These are phyloP conservation scores for Bubo bubo DNA, from an alignment of 2,113 vertebrate genomes.

Conservation along the genomic window DNA sequence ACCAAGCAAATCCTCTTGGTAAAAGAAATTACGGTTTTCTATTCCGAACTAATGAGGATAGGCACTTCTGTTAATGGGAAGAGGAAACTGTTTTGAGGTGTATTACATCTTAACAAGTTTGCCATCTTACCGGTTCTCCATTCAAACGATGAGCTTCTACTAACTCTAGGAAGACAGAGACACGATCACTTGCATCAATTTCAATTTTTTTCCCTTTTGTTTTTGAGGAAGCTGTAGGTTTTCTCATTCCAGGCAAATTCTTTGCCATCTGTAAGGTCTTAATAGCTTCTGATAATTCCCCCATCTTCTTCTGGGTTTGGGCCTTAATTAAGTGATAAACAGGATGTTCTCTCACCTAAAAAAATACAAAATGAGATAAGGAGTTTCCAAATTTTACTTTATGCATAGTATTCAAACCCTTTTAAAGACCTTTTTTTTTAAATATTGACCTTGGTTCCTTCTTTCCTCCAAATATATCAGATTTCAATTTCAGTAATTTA, in stretches of 20 bases:
- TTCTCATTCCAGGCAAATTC: conserved; percentile 89
- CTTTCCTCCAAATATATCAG: neutral
- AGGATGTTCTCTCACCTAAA: conserved; percentile 89
- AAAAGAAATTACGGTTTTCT: neutral
- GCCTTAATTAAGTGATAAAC: conserved; percentile 96
- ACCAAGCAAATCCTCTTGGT: neutral
- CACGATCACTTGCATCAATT: conserved; percentile 82
- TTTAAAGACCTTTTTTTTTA: neutral
- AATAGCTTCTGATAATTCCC: conserved; percentile 89
- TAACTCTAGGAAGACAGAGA: conserved; percentile 91
- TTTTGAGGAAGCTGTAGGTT: conserved; percentile 77
- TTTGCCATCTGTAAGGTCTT: conserved; percentile 94
- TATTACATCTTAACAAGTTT: neutral
- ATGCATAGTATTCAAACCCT: neutral
- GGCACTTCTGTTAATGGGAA: neutral
- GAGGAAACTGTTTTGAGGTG: neutral
- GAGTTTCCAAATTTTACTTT: neutral
- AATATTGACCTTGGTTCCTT: neutral
- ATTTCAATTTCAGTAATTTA: neutral
- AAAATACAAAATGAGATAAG: neutral
- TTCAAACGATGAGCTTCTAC: conserved; percentile 90
- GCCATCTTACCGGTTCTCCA: conserved; percentile 85
- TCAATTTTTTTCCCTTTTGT: conserved; percentile 80
- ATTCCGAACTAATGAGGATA: neutral
- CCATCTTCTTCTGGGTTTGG: conserved; percentile 88